Evolutionary conservation across 1,140 invertebrate genomes (phyloP), one percentile per base, ranked within the genome.

Genomic region (Ceratitis capitata): DNA sequence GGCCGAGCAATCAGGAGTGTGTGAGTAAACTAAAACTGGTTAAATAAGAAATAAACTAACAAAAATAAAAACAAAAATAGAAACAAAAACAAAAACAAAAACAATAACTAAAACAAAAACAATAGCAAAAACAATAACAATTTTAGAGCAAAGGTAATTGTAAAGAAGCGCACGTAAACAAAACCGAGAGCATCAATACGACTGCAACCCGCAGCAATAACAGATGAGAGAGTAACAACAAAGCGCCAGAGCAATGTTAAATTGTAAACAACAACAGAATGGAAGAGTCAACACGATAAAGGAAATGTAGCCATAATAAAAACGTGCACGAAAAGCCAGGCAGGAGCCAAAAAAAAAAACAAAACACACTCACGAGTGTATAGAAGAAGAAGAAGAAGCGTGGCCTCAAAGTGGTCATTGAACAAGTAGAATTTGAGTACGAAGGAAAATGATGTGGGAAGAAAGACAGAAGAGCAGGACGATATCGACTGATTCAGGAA

Each of bases 281-380:
- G 64, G 69, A n/a, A n/a, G 19, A 56, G 51, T 56, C 69, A 78
- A 23, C 51, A 9, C 51, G n/a, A 10, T 39, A 42, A 78, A 42
- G 39, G 69, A 45, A 78, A 78, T 78, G 69, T 78, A 47, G 39
- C 69, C 69, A 78, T 78, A n/a, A n/a, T n/a, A 78, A 78, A 78
- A 78, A 78, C 69, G 23, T 78, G 39, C 69, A 78, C 39, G 39
- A 42, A 26, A 78, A 35, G 23, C 1, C 16, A 26, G 32, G 6
- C 7, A 19, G 39, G 19, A 45, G 69, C 39, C 35, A 23, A 12
- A 45, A 35, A 39, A 78, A 45, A 10, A 32, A 78, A 10, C 35
- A n/a, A 42, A 45, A 26, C n/a, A 1, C 58, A n/a, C n/a, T n/a
- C n/a, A n/a, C n/a, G n/a, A n/a, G n/a, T n/a, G n/a, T n/a, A n/a